These are phyloP conservation scores for Eudyptes chrysolophus DNA, from an alignment of 2,113 vertebrate species.

Conservation along the genomic window DNA sequence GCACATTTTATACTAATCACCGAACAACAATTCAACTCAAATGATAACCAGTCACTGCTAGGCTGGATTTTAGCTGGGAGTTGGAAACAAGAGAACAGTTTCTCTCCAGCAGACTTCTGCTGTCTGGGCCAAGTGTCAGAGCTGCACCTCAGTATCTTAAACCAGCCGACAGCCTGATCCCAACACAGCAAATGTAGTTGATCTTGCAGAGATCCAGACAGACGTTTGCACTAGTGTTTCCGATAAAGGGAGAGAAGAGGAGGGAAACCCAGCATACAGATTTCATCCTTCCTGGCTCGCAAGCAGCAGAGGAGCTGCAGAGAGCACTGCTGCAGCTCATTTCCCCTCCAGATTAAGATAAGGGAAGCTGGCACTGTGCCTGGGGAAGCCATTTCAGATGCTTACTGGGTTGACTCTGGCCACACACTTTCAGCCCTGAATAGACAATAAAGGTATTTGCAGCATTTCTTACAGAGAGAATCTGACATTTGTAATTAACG, in stretches of 20 bases:
- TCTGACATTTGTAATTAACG: neutral
- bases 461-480: neutral
- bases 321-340: neutral
- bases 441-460: neutral
- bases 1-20: neutral
- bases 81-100: neutral
- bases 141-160: neutral
- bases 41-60: neutral
- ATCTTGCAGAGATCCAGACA: neutral
- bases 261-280: neutral
- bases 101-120: neutral
- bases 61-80: neutral
- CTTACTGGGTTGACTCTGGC: neutral
- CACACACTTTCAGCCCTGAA: neutral
- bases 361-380: neutral
- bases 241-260: neutral
- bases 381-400: neutral
- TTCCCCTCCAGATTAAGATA: neutral
- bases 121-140: neutral
- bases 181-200: neutral
- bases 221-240: neutral
- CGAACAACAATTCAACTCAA: neutral
- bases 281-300: neutral
- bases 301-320: neutral
- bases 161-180: neutral